Evolutionary conservation across 1,140 invertebrate species (phyloP), one percentile per base, ranked within the genome.

Genomic region (Gyrodactylus salaris): DNA sequence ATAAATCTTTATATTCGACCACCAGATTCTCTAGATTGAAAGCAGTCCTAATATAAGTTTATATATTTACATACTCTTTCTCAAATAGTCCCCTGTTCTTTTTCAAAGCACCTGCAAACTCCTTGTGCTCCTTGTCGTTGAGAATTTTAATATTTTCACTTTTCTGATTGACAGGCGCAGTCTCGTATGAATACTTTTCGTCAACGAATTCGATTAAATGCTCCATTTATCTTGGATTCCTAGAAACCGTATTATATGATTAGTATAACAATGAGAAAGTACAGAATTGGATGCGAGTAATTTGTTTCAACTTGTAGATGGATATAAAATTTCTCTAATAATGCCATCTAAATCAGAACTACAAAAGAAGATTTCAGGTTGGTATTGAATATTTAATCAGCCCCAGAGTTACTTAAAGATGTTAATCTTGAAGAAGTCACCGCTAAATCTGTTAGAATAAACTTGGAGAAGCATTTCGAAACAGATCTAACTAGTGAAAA

Each of bases 401-500:
- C n/a, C 7, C 7, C 24, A 71, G 70, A 2, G 20, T 20, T 71
- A 25, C 70, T 71, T 25, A 26, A 22, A 25, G 70, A 71, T 24
- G 70, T 26, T 71, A 26, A 71, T 71, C 26, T 71, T 7, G 25
- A 71, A 1, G 20, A 21, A 2, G 23, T 71, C 16, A 24, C 70
- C 2, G 70, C 70, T 25, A 71, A 71, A 71, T 21, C 70, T 1
- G 24, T 71, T 71, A 1, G 70, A 1, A 16, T 24, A 25, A 25
- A 71, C 25, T 26, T 71, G 1, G 21, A 71, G 26, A 25, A 71
- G 25, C 21, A 71, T 25, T 24, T 25, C 1, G 25, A n/a, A 25
- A 26, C 25, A 24, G 70, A 71, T 71, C 25, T 71, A 16, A 71
- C 70, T 24, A n/a, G 26, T 25, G 21, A 71, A 25, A 71, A 71